phyloP scores from a whole-genome alignment of 2,113 vertebrate species.

The Haemorhous mexicanus region DNA sequence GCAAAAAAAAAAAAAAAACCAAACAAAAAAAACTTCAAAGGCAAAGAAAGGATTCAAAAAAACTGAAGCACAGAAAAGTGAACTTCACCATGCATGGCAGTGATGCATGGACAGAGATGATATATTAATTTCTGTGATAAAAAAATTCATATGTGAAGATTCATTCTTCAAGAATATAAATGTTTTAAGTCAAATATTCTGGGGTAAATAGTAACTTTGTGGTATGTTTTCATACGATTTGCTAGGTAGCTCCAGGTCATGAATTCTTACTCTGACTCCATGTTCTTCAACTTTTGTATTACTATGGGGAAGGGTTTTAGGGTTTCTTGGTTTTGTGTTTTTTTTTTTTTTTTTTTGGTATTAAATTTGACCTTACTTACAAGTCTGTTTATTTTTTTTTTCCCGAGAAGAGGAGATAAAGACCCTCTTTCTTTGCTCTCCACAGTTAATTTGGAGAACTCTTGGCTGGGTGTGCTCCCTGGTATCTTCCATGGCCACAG shows the following conservation, averaged over 20 bases:
- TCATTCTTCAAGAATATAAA: neutral
- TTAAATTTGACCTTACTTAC: neutral
- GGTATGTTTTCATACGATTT: neutral
- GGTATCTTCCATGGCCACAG: neutral
- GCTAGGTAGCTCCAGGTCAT: neutral
- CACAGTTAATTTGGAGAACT: neutral
- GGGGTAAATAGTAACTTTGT: neutral
- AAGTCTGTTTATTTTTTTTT: neutral
- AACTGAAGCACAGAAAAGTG: neutral
- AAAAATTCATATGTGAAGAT: neutral
- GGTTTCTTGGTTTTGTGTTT: neutral
- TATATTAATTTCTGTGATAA: neutral
- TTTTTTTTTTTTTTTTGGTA: neutral
- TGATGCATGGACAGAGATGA: neutral
- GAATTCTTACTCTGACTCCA: neutral
- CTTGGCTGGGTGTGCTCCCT: too few relatives aligned
- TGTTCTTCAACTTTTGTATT: neutral
- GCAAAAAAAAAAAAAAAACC: neutral
- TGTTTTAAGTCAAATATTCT: neutral
- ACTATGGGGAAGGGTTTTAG: fast-evolving
- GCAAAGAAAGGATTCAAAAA: neutral
- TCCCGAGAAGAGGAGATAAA: neutral
- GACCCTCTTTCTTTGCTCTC: neutral
- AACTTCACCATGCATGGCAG: neutral
- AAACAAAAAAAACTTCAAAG: neutral